These are phyloP conservation scores for Notechis scutatus DNA, from an alignment of 2,113 vertebrate genomes.

Conservation along the genomic window DNA sequence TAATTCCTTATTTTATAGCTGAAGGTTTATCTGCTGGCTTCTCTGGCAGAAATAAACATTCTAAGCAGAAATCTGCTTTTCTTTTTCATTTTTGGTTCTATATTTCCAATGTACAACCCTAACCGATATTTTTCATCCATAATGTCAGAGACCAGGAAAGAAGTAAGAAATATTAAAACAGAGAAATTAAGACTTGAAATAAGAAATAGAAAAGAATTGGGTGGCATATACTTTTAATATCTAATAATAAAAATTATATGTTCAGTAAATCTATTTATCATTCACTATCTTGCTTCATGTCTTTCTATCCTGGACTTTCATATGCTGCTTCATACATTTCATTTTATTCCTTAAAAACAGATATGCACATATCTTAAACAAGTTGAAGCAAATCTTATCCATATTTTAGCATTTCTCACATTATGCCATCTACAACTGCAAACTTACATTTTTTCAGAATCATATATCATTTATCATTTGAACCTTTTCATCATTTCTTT, in stretches of 20 bases:
- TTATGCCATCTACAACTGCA: not conserved
- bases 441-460: not conserved
- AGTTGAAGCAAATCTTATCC: not conserved
- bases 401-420: not conserved
- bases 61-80: not conserved
- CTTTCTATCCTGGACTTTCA: not conserved
- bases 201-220: not conserved
- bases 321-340: not conserved
- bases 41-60: not conserved
- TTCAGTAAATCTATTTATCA: not conserved
- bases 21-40: not conserved
- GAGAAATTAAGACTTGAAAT: not conserved
- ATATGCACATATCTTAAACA: not conserved
- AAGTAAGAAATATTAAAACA: not conserved
- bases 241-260: not conserved
- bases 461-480: not conserved
- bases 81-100: not conserved
- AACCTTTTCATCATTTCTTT: not conserved
- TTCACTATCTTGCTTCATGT: not conserved
- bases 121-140: not conserved
- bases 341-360: not conserved
- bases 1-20: not conserved
- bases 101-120: not conserved
- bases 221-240: not conserved
- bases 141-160: not conserved